phyloP scores from a whole-genome alignment of 2,797 vertebrate species.

The Melopsittacus undulatus region DNA sequence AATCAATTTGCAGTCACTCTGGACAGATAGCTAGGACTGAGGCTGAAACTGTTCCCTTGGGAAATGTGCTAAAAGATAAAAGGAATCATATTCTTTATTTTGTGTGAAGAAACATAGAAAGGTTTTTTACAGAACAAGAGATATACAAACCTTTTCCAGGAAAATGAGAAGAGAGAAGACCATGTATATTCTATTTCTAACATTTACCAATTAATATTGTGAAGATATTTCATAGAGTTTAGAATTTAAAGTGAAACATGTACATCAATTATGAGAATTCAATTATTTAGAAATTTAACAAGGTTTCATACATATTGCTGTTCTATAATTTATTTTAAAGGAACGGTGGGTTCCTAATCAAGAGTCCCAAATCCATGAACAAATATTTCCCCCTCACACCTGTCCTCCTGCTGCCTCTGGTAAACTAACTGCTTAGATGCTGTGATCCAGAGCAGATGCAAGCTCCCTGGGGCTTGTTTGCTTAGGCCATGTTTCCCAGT shows the following conservation, averaged over 20 bases:
- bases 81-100: not conserved
- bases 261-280: not conserved
- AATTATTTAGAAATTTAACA: not conserved
- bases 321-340: not conserved
- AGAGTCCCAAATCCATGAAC: not conserved
- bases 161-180: not conserved
- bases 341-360: not conserved
- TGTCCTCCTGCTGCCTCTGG: not conserved
- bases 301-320: not conserved
- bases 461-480: not conserved
- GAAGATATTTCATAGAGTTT: not conserved
- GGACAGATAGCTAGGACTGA: constrained; percentile 12
- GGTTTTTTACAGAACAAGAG: not conserved
- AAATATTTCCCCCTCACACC: not conserved
- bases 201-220: not conserved
- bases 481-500: not conserved
- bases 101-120: not conserved
- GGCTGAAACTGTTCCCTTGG: not conserved
- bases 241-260: not conserved
- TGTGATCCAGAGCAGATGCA: not conserved
- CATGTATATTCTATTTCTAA: not conserved
- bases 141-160: not conserved
- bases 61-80: constrained; percentile 21
- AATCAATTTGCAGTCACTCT: constrained; percentile 8
- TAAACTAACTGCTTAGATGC: not conserved